Evolutionary conservation across 2,113 vertebrate genomes (phyloP).

Genomic region (Perognathus longimembris): DNA sequence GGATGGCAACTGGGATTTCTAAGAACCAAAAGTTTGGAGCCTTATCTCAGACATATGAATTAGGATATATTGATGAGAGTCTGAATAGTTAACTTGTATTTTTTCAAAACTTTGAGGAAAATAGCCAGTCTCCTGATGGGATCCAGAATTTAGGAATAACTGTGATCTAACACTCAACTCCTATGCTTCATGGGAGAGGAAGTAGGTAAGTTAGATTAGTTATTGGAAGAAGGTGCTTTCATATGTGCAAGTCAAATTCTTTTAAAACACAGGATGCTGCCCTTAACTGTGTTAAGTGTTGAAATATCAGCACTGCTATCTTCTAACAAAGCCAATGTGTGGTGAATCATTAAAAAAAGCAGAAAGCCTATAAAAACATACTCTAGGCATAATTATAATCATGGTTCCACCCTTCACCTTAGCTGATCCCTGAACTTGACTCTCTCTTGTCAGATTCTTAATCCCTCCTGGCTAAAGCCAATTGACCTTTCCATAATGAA

Average conservation of each 20-base stretch:
- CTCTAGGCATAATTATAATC: not conserved
- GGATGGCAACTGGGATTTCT: not conserved
- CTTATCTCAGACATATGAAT: not conserved
- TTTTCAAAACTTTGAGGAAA: not conserved
- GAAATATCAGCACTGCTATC: not conserved
- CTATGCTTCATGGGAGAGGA: not conserved
- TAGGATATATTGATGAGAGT: not conserved
- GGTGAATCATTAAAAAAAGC: not conserved
- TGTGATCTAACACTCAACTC: not conserved
- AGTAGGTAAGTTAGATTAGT: accelerated
- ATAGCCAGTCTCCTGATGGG: not conserved
- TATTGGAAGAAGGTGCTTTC: not conserved
- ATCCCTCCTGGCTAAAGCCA: not conserved
- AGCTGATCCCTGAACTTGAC: not conserved
- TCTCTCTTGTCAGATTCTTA: not conserved
- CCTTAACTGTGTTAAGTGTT: not conserved
- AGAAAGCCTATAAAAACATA: not conserved
- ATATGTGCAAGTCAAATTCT: not conserved
- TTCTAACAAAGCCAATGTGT: not conserved
- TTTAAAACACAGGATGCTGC: no score
- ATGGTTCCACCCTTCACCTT: not conserved
- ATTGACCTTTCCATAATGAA: slow-evolving; percentile 52
- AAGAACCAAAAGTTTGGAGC: not conserved
- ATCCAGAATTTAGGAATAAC: not conserved
- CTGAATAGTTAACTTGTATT: not conserved